phyloP scores from a whole-genome alignment of 2,113 vertebrate species.

The Benitochromis conjunctus region DNA sequence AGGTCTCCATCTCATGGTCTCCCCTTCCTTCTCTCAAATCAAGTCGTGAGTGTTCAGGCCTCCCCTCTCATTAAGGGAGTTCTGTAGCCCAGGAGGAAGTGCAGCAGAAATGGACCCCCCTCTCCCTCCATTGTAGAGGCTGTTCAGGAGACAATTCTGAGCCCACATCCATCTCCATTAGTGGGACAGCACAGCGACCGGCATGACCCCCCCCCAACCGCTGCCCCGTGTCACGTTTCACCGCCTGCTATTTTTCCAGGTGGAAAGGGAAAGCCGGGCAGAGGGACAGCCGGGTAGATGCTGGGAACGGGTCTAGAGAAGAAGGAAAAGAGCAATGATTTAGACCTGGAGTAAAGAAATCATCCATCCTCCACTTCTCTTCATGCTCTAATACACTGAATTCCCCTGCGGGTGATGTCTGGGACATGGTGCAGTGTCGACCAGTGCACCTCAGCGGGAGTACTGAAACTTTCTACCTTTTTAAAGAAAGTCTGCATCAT shows the following conservation, averaged over 20 bases:
- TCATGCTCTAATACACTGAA: slow-evolving; percentile 33
- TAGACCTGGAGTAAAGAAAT: slow-evolving; percentile 41
- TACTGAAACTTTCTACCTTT: not conserved
- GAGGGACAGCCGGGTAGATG: not conserved
- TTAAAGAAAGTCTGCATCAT: slow-evolving; percentile 16
- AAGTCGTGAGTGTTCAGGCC: slow-evolving; percentile 24
- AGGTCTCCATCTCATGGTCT: not conserved
- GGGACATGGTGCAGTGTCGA: not conserved
- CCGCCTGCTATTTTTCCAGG: slow-evolving; percentile 67
- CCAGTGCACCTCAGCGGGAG: slow-evolving; percentile 7
- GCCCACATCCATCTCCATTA: slow-evolving; percentile 78
- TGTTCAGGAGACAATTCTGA: slow-evolving; percentile 63
- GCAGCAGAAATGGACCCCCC: slow-evolving; percentile 48
- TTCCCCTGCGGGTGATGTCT: slow-evolving; percentile 1
- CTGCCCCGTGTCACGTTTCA: slow-evolving; percentile 64
- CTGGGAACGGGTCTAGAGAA: slow-evolving; percentile 4
- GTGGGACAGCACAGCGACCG: slow-evolving; percentile 48
- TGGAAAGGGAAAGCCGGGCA: slow-evolving; percentile 34
- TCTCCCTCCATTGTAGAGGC: slow-evolving; percentile 22
- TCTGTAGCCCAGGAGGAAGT: slow-evolving; percentile 43
- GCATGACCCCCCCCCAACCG: slow-evolving; percentile 5
- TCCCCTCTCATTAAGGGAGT: slow-evolving; percentile 49
- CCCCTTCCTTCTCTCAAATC: slow-evolving; percentile 15
- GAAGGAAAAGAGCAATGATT: slow-evolving; percentile 34
- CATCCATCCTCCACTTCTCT: slow-evolving; percentile 49